These are phyloP conservation scores for Eptatretus atami DNA, from an alignment of 2,797 vertebrate genomes.

Conservation along the genomic window DNA sequence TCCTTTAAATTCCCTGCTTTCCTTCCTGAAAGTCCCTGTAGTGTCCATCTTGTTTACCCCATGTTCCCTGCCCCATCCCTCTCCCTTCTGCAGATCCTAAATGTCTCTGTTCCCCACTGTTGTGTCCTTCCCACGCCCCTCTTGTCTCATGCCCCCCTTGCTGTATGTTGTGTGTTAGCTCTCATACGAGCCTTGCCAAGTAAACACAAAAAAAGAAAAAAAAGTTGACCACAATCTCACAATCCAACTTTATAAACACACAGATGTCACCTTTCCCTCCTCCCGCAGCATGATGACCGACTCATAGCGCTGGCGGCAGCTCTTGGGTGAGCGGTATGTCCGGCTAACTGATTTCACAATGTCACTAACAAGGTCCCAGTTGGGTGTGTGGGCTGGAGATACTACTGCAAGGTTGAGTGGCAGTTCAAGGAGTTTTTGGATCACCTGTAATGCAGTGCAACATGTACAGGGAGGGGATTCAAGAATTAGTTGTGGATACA, in stretches of 20 bases:
- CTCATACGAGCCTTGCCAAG: no score
- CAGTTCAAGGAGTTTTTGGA: conserved; percentile 60
- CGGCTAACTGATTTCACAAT: conserved; percentile 73
- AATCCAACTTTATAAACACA: neutral
- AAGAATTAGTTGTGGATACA: neutral
- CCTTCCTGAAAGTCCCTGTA: no score
- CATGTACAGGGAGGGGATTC: neutral
- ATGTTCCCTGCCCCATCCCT: no score
- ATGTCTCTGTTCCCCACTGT: no score
- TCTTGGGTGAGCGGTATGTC: conserved; percentile 67
- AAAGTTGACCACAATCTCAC: no score
- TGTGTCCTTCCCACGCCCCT: no score
- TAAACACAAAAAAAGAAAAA: no score
- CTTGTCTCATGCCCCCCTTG: no score
- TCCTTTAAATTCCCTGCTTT: no score
- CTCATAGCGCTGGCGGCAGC: conserved; percentile 62
- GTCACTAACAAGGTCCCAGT: conserved; percentile 76
- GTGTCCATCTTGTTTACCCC: no score
- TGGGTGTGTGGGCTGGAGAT: conserved; percentile 64
- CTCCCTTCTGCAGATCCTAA: no score
- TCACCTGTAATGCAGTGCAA: conserved; percentile 20
- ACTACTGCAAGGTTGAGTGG: conserved; percentile 53
- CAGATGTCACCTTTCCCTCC: conserved; percentile 43
- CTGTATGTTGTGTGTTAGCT: no score
- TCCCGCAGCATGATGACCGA: conserved; percentile 71